A percentile compares a stretch with the other conserved stretches of the same genome.
Conservation (phyloP, 92 coral and sea anemone genomes). For the Parazoanthus darwini region DNA sequence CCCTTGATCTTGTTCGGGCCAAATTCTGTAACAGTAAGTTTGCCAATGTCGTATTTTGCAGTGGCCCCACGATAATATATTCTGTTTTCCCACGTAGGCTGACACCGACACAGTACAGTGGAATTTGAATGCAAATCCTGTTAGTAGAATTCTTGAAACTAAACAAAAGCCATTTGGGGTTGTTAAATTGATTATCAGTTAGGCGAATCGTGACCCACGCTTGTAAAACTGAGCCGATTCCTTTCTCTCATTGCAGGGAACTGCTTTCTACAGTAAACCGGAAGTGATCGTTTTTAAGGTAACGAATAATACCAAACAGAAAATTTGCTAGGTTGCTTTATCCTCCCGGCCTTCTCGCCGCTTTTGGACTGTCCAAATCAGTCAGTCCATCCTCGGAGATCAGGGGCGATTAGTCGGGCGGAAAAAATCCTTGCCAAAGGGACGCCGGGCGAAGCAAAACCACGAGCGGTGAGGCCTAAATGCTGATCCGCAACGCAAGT, state of each 20-base stretch:
- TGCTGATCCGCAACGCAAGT: too few species aligned
- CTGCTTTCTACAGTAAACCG: slow-evolving; percentile 99
- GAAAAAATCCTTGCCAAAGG: too few species aligned
- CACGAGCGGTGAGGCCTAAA: too few species aligned
- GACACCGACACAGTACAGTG: slow-evolving; percentile 9
- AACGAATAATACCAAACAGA: not conserved
- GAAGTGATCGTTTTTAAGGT: slow-evolving; percentile 97
- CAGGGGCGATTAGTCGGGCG: too few species aligned
- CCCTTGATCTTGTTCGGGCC: not conserved
- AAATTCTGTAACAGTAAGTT: too few species aligned
- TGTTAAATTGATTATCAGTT: not conserved
- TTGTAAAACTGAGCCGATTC: not conserved
- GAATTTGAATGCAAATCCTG: slow-evolving; percentile 26
- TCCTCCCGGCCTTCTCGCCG: too few species aligned
- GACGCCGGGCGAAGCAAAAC: too few species aligned
- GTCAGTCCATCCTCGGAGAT: too few species aligned
- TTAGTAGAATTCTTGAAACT: slow-evolving; percentile 8
- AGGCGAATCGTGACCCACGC: not conserved
- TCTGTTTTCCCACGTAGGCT: slow-evolving; percentile 9
- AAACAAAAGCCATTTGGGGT: not conserved
- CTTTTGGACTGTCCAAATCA: too few species aligned
- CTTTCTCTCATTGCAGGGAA: slow-evolving; percentile 68
- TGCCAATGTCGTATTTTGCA: not conserved
- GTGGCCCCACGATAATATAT: not conserved
- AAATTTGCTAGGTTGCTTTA: too few species aligned